Evolutionary conservation across 2,113 vertebrate species (phyloP), one percentile per base, ranked within the genome.

Genomic region (Cynoglossus semilaevis): DNA sequence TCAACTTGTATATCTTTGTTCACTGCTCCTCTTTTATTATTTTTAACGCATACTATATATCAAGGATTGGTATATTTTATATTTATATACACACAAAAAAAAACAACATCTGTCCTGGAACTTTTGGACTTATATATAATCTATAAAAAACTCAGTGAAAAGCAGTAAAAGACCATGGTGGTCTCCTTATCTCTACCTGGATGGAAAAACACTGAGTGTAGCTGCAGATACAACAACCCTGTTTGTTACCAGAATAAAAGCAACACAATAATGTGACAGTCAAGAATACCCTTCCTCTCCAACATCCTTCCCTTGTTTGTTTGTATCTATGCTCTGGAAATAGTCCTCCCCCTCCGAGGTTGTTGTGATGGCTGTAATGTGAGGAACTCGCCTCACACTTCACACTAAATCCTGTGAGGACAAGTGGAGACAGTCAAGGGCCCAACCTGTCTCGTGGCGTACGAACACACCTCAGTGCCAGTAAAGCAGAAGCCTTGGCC

Each of bases 251-350:
- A 1, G 6, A 14, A 13, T 41, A 13, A 1, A 37, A 15, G 56
- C 18, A 64, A 50, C 51, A 50, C 18, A 63, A 58, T 34, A 58
- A 40, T 13, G 61, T 61, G 59, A 72, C 71, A 78, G 68, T 52
- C 5, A 67, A 15, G 15, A 71, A 65, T 13, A 12, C 5, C 52
- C 44, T 14, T 51, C 7, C 44, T 36, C 47, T 53, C 47, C 43
- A 42, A 85, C 85, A 88, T 91, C 88, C 88, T 90, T 91, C 86
- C 88, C 61, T 48, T 82, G 74, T 88, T 90, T 90, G 79, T 88
- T 88, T 86, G 68, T 55, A 50, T 50, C 57, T 64, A 47, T 58
- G 56, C 64, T 79, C 78, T 78, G 66, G 70, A 77, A 81, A 79
- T 51, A 79, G 77, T 70, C 58, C 58, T 58, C 18, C n/a, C n/a